Evolutionary conservation across 1,140 invertebrate species (phyloP).

Genomic region (Gryon sp.): DNA sequence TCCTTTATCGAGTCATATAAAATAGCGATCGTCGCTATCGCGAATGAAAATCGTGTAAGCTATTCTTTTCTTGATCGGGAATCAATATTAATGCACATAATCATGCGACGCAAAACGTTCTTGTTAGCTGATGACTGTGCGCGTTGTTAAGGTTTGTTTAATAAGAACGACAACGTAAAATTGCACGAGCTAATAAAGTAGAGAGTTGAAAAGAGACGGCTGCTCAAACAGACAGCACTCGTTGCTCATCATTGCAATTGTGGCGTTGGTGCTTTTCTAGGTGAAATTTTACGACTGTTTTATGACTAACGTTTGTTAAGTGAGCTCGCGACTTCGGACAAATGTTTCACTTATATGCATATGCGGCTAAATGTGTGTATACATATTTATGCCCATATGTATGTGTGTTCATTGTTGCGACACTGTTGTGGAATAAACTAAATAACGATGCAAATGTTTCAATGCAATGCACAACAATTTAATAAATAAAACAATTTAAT

Average conservation of each 20-base stretch:
- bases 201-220: constrained; percentile 3
- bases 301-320: constrained; percentile 26
- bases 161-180: constrained; percentile 26
- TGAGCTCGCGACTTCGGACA: constrained; percentile 9
- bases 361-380: too few relatives aligned
- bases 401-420: neutral
- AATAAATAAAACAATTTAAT: too few relatives aligned
- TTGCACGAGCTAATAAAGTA: constrained; percentile 30
- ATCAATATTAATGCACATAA: constrained; percentile 37
- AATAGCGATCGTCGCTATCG: constrained; percentile 47
- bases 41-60: constrained; percentile 35
- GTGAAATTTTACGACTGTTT: constrained; percentile 24
- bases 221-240: constrained; percentile 8
- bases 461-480: constrained; percentile 12
- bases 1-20: constrained; percentile 51
- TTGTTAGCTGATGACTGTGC: constrained; percentile 16
- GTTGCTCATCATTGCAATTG: constrained; percentile 15
- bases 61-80: constrained; percentile 12
- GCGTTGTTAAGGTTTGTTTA: too few relatives aligned
- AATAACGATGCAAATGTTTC: constrained; percentile 10
- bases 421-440: constrained; percentile 17
- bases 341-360: constrained; percentile 4
- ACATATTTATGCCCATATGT: too few relatives aligned
- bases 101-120: constrained; percentile 1
- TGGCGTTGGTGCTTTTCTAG: constrained; percentile 8